Evolutionary conservation across 2,888 invertebrate species (phyloP), one percentile per base, ranked within the genome.

Genomic region (Prostheceraeus crozeri): DNA sequence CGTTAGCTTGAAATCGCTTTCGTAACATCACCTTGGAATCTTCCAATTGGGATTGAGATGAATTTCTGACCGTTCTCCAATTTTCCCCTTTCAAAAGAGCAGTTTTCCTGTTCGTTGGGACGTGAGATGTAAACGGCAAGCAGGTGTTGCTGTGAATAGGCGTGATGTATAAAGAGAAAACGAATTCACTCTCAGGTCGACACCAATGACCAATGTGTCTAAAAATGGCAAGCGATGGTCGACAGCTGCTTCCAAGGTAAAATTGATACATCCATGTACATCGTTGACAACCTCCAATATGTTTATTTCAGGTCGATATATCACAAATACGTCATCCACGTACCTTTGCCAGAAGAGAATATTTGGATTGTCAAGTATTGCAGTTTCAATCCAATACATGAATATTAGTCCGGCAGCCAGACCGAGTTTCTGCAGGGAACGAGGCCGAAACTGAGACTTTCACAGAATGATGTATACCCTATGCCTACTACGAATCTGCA

Each of bases 331-430:
- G 23, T 48, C 48, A 48, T 48, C 48, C 10, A 48, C 28, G 48
- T 48, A 48, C 27, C 48, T 11, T 48, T 48, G 25, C 48, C 48
- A 48, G 48, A 28, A 48, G 23, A 48, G 25, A 19, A 48, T 48
- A 30, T 48, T 23, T 28, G 48, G 48, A 48, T 48, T 48, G 25
- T 48, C 48, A 25, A 48, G 48, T 10, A 48, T 48, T 48, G 25
- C 27, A 23, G 28, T 30, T 30, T 48, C 48, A 14, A 33, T n/a
- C 8, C n/a, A 33, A n/a, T 33, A 8, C 33, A 33, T 33, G n/a
- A 10, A 33, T 33, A 33, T n/a, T n/a, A n/a, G n/a, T n/a, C n/a
- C n/a, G n/a, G n/a, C n/a, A n/a, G n/a, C n/a, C n/a, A n/a, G n/a
- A n/a, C n/a, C n/a, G n/a, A n/a, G n/a, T n/a, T n/a, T n/a, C n/a